phyloP scores from a whole-genome alignment of 1,140 invertebrate genomes.

The Chrysomallon squamiferum region DNA sequence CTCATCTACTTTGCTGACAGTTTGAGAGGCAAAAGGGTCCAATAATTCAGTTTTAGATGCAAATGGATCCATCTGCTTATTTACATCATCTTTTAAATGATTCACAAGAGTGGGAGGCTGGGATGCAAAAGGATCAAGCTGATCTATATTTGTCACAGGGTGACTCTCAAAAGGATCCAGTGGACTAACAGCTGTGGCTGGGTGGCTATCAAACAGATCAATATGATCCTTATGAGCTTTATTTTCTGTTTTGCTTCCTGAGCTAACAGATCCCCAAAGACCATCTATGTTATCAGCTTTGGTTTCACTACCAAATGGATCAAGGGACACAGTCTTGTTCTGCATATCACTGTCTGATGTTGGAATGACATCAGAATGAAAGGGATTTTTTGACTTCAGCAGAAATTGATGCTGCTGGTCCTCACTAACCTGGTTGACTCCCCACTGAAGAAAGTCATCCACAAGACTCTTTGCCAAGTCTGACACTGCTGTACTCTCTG shows the following conservation, averaged over 20 bases:
- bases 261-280: slow-evolving; percentile 1
- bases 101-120: too few relatives aligned
- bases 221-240: slow-evolving; percentile 11
- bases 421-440: slow-evolving; percentile 17
- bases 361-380: slow-evolving; percentile 19
- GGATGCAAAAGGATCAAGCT: too few relatives aligned
- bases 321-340: slow-evolving; percentile 2
- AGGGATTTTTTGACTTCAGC: slow-evolving; percentile 25
- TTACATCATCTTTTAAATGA: too few relatives aligned
- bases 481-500: slow-evolving; percentile 35
- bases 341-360: slow-evolving; percentile 2
- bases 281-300: slow-evolving; percentile 7
- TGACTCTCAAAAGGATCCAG: too few relatives aligned
- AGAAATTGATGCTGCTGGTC: slow-evolving; percentile 7
- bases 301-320: slow-evolving; percentile 8
- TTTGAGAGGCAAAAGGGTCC: too few relatives aligned
- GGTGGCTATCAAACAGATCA: slow-evolving; percentile 8
- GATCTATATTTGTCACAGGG: too few relatives aligned
- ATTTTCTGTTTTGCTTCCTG: background rate
- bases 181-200: too few relatives aligned
- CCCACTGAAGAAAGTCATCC: slow-evolving; percentile 50
- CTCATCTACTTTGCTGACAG: too few relatives aligned
- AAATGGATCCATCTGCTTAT: too few relatives aligned
- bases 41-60: too few relatives aligned
- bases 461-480: slow-evolving; percentile 42